Evolutionary conservation across 2,888 invertebrate species (phyloP).

Genomic region (Apoda limacodes): DNA sequence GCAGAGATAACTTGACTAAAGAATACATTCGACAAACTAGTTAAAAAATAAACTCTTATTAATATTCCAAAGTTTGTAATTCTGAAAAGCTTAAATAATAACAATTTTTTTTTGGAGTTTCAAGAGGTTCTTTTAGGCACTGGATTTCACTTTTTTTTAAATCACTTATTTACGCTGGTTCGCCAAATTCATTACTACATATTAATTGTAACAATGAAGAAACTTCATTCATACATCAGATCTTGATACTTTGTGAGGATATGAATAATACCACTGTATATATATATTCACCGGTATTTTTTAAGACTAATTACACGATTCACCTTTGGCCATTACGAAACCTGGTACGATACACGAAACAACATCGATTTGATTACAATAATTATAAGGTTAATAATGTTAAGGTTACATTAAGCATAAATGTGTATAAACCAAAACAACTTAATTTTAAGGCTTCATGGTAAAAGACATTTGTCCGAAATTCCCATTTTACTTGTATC

Average conservation of each 20-base stretch:
- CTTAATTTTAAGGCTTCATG: conserved; percentile 29
- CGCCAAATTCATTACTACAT: conserved; percentile 33
- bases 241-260: conserved; percentile 1
- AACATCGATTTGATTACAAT: no score
- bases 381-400: no score
- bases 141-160: no score
- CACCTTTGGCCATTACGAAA: no score
- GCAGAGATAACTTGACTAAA: conserved; percentile 45
- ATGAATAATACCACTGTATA: no score
- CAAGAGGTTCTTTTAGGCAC: conserved; percentile 64
- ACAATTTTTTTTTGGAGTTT: conserved; percentile 36
- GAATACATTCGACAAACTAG: conserved; percentile 39
- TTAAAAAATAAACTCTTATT: conserved; percentile 49
- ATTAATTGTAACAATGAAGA: no score
- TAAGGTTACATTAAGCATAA: no score
- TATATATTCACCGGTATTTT: no score
- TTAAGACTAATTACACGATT: no score
- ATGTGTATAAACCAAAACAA: no score
- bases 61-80: conserved; percentile 44
- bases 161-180: conserved; percentile 30
- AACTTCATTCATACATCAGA: not conserved
- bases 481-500: conserved; percentile 50
- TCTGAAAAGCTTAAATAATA: conserved; percentile 43
- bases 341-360: no score
- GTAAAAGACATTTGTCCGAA: conserved; percentile 54